Base-by-base conservation (phyloP, 2,113 vertebrate species). In the Saguinus imperator region DNA sequence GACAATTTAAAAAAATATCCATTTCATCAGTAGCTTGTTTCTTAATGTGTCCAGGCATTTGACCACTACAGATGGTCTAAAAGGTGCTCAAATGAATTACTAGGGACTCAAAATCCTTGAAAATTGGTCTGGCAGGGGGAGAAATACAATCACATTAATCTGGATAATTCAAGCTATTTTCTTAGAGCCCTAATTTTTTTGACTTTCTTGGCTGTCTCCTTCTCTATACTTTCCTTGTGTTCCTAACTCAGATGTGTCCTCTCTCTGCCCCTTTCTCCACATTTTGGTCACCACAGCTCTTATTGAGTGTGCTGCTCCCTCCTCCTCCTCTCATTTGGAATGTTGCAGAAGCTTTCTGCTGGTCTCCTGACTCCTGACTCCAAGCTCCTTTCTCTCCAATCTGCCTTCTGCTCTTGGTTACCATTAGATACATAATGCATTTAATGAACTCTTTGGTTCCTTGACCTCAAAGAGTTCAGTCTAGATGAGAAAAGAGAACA, bases 291-390 rank as follows among this genome's bases (percentile, higher is more conserved):
- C 37, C 5, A 20, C 21, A 35, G 11, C 5, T 12, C 21, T 45
- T 8, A 2, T 1, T 55, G 2, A 20, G 25, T 5, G 5, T 29
- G 5, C 4, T 32, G 27, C 5, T 1, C 0, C 0, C 12, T 4
- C 2, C 5, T 43, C 43, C 43, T 52, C 1, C 4, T 79, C 55
- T 86, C 40, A 7, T 4, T 27, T 20, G 32, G 35, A 50, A 58
- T 10, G 1, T 21, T 82, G 20, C 21, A 57, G 37, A 72, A 43
- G 8, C 23, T 94, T 83, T 48, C 73, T 89, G 57, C 20, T 20
- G 20, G 9, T 61, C 9, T 93, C 40, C 16, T 29, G 20, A 83
- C 52, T 52, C 52, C 52, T 50, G 20, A 79, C 50, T 79, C 23
- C 4, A 29, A 35, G 8, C 16, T 58, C 40, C 88, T 37, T 73